These are phyloP conservation scores for Synchiropus splendidus DNA, from an alignment of 2,113 vertebrate species.

Conservation along the genomic window DNA sequence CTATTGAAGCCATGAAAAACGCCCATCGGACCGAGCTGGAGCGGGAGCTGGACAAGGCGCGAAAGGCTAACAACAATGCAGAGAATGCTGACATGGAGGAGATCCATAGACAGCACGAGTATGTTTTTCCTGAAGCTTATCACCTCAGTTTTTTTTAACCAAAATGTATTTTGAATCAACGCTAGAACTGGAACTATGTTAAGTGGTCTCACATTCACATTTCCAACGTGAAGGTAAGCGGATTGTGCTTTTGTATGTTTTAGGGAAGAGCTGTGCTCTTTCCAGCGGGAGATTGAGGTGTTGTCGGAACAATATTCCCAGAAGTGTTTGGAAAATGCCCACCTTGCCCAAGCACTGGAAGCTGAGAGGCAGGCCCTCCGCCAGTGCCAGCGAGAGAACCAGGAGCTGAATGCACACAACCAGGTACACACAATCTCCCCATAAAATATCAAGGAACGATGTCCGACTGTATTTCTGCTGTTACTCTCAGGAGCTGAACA, in stretches of 20 bases:
- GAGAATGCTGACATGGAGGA: slow-evolving; percentile 71
- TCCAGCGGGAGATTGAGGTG: slow-evolving; percentile 74
- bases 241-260: slow-evolving; percentile 28
- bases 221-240: too few relatives aligned
- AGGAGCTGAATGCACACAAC: slow-evolving; percentile 77
- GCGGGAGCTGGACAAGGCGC: slow-evolving; percentile 67
- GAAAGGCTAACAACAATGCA: slow-evolving; percentile 62
- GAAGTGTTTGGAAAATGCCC: slow-evolving; percentile 76
- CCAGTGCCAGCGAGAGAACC: slow-evolving; percentile 77
- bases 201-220: too few relatives aligned
- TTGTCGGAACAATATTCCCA: slow-evolving; percentile 77
- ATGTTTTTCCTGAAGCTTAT: slow-evolving; percentile 24
- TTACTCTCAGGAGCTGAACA: slow-evolving; percentile 67
- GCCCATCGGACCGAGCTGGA: slow-evolving; percentile 72
- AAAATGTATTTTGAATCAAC: not conserved
- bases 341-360: slow-evolving; percentile 74
- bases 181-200: not conserved
- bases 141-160: too few relatives aligned
- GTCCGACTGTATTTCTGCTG: not conserved
- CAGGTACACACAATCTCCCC: slow-evolving; percentile 49
- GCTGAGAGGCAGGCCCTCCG: slow-evolving; percentile 74
- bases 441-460: not conserved
- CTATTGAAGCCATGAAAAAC: slow-evolving; percentile 78
- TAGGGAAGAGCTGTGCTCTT: slow-evolving; percentile 74
- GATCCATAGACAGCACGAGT: slow-evolving; percentile 72